phyloP scores from a whole-genome alignment of 2,113 vertebrate genomes.

The Bucco capensis region DNA sequence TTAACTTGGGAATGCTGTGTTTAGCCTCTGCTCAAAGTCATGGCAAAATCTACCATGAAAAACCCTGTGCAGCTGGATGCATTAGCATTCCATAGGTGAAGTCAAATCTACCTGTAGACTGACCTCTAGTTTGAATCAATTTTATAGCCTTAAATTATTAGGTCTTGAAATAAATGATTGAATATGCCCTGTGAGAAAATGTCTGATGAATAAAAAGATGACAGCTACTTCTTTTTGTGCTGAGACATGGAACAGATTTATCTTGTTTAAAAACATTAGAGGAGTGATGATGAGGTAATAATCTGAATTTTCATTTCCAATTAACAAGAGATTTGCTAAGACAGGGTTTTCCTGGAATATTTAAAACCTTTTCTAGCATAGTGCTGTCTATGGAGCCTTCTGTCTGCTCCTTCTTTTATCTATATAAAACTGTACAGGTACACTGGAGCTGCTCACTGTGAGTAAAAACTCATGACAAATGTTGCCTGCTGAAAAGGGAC shows the following conservation, averaged over 20 bases:
- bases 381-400: neutral
- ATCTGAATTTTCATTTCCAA: constrained; percentile 26
- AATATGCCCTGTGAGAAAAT: constrained; percentile 51
- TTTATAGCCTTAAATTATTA: constrained; percentile 64
- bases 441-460: neutral
- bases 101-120: constrained; percentile 4
- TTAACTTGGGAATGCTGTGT: constrained; percentile 5
- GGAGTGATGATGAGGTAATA: neutral
- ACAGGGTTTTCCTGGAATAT: neutral
- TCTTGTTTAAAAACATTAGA: neutral
- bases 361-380: neutral
- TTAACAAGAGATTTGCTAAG: neutral
- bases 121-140: constrained; percentile 63
- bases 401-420: rapidly evolving
- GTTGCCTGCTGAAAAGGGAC: neutral
- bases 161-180: constrained; percentile 61
- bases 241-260: constrained; percentile 22
- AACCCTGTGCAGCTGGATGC: neutral
- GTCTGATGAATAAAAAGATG: constrained; percentile 44
- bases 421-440: neutral
- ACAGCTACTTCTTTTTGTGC: neutral
- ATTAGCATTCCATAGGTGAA: constrained; percentile 50
- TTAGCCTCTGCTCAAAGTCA: constrained; percentile 37
- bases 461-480: neutral
- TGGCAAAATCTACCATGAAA: neutral